Evolutionary conservation across 1,140 invertebrate genomes (phyloP), one percentile per base, ranked within the genome.

Genomic region (Penaeus japonicus): DNA sequence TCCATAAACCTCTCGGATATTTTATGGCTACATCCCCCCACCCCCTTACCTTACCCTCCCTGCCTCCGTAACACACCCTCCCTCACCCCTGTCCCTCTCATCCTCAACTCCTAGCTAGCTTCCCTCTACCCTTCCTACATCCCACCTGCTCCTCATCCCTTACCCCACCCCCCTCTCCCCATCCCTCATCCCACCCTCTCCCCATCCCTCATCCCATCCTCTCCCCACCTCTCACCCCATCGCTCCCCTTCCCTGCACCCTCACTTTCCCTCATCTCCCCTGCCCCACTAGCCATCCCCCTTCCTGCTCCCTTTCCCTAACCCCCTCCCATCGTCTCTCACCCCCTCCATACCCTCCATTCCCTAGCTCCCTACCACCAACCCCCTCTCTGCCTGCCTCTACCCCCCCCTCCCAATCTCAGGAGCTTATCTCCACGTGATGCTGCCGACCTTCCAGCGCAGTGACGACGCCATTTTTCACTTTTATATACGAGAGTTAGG

Each of bases 201-300:
- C n/a, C 57, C n/a, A 15, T 59, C 57, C 15, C 15, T 59, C n/a
- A n/a, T n/a, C n/a, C 57, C n/a, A 17, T n/a, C 57, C 65, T 73
- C 73, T 77, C 73, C 47, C 73, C 47, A 30, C 47, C 73, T 75
- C 73, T 77, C 73, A 39, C 73, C 47, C 73, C 47, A 30, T 77
- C 73, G 35, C 73, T 77, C 73, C 47, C 73, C 47, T 39, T 77
- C 73, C 47, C 73, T 77, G n/a, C n/a, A n/a, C 73, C 47, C 73
- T 77, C 73, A 39, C 73, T 77, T 39, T 77, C 73, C 47, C 73
- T 77, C 73, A 39, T 39, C 47, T 39, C 47, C 32, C 27, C 18
- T 77, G 32, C 22, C 65, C 32, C 22, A 27, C 22, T 5, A 30
- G 24, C 22, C 22, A 73, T 5, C 22, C 22, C 22, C 32, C 65